Evolutionary conservation across 1,140 invertebrate species (phyloP), one percentile per base, ranked within the genome.

Genomic region (Trichonephila clavata): DNA sequence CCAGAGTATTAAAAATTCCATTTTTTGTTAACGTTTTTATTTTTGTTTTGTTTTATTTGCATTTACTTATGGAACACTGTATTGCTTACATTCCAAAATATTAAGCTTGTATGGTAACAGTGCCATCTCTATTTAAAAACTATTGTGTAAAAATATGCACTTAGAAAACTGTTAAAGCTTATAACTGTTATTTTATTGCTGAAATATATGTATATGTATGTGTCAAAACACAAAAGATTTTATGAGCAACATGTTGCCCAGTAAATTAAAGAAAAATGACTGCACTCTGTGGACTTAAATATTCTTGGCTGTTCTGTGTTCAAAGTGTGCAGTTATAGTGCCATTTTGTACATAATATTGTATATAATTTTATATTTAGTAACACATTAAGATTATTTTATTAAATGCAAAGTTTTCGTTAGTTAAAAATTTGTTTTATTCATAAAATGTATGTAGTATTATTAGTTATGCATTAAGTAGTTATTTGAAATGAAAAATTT

Each of bases 331-430:
- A 71, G 68, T 71, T 21, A 27, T 32, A 65, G 83, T 86, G 83
- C 83, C 83, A 86, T 86, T 86, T 86, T 86, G 83, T 86, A 86
- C n/a, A 86, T 86, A 60, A 86, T 86, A 27, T 60, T 86, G 83
- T 86, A 86, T 61, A 86, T 86, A 86, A 83, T 50, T 50, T 57
- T 83, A 83, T 83, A 50, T 83, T 71, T 71, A 27, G n/a, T 71
- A 71, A 71, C 68, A 71, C 68, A 71, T 71, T 71, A 27, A 71
- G 14, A 71, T 71, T 71, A 71, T 71, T 71, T 65, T 65, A 65
- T 65, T n/a, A 65, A 65, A 65, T 65, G 63, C 63, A 65, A 71
- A 71, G 16, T 71, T 71, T 71, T 71, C 32, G 10, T 71, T 32
- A 32, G 24, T 71, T 71, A 83, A 50, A 39, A 21, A 83, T 83